phyloP scores from a whole-genome alignment of 2,888 invertebrate genomes.

The Carcina quercana region DNA sequence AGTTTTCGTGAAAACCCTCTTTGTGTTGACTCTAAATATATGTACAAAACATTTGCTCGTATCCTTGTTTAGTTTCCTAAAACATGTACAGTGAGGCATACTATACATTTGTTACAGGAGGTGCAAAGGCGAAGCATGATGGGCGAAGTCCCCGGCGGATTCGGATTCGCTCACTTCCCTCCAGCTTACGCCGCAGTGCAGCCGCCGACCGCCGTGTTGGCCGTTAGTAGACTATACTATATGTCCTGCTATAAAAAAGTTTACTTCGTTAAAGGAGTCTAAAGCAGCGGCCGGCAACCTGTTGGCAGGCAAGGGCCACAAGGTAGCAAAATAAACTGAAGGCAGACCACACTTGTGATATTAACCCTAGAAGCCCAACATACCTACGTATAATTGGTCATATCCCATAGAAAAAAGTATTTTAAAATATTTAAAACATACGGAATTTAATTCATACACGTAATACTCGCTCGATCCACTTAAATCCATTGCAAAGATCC shows the following conservation, averaged over 20 bases:
- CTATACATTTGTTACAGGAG: slow-evolving; percentile 47
- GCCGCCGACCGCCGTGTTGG: slow-evolving; percentile 31
- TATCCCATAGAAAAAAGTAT: not conserved
- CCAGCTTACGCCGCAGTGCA: slow-evolving; percentile 24
- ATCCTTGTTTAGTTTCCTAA: no score
- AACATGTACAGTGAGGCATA: no score
- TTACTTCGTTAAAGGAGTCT: no score
- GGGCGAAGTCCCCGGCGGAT: slow-evolving; percentile 35
- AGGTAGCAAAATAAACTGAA: slow-evolving; percentile 8
- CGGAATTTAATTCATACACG: not conserved
- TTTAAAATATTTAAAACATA: not conserved
- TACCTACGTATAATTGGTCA: not conserved
- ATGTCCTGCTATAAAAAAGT: no score
- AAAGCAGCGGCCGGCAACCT: slow-evolving; percentile 6
- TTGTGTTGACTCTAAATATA: no score
- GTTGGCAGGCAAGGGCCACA: slow-evolving; percentile 6
- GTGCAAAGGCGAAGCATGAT: slow-evolving; percentile 64
- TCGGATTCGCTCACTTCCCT: slow-evolving; percentile 24
- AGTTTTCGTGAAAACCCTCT: no score
- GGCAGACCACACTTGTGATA: slow-evolving; percentile 6
- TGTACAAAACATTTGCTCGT: no score
- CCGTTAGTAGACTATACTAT: slow-evolving; percentile 29
- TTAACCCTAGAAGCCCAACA: not conserved
- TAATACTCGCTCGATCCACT: no score
- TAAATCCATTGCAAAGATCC: no score